These are phyloP conservation scores for Suricata suricatta DNA, from an alignment of 2,113 vertebrate genomes.

Conservation along the genomic window DNA sequence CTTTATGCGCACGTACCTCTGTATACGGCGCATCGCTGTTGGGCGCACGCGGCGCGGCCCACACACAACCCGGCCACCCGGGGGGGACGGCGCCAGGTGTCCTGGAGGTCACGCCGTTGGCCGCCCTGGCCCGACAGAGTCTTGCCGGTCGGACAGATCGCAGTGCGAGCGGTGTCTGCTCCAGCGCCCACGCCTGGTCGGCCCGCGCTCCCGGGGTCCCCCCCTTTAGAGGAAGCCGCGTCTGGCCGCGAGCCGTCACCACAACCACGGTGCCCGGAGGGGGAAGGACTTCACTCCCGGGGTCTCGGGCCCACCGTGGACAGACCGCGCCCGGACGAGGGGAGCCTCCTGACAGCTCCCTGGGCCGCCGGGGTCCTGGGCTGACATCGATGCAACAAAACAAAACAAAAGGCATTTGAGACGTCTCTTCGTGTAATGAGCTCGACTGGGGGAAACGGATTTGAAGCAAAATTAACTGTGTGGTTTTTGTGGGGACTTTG, in stretches of 20 bases:
- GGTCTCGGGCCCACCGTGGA: neutral
- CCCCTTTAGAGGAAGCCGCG: rapidly evolving
- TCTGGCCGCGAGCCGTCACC: neutral
- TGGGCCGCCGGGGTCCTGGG: neutral
- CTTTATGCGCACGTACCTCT: neutral
- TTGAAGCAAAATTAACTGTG: neutral
- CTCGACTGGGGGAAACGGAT: neutral
- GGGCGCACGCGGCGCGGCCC: rapidly evolving
- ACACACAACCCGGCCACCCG: neutral
- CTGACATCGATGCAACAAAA: neutral
- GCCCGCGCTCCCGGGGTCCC: neutral
- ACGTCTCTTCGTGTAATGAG: neutral
- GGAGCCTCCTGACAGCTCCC: neutral
- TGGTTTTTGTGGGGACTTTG: neutral
- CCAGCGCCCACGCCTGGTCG: rapidly evolving
- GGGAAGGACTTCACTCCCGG: rapidly evolving
- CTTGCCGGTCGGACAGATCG: neutral
- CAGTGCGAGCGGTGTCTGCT: no score
- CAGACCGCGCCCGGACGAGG: rapidly evolving
- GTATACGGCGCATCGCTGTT: neutral
- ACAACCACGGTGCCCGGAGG: rapidly evolving
- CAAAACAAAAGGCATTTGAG: neutral
- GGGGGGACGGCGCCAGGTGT: rapidly evolving
- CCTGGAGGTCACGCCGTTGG: rapidly evolving
- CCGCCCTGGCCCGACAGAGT: rapidly evolving